Evolutionary conservation across 2,113 vertebrate genomes (phyloP).

Genomic region (Hydrolagus affinis): DNA sequence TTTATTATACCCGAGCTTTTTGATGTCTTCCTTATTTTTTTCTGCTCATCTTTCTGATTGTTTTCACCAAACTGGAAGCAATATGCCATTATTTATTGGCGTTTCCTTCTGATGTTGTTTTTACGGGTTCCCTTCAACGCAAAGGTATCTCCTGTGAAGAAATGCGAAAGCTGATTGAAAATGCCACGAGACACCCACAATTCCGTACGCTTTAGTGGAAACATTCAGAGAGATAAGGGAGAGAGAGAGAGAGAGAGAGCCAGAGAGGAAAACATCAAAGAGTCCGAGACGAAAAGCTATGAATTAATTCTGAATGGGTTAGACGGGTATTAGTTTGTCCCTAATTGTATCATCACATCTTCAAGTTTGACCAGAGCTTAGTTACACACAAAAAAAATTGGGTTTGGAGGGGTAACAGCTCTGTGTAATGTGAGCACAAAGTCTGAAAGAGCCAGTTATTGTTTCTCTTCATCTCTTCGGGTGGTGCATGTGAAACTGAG

Average conservation of each 20-base stretch:
- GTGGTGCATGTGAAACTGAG: background rate
- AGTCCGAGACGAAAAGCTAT: constrained; percentile 6
- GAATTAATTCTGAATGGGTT: constrained; percentile 30
- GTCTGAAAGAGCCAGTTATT: constrained; percentile 5
- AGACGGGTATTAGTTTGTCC: background rate
- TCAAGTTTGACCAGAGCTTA: background rate
- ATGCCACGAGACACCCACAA: constrained; percentile 23
- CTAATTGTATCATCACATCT: constrained; percentile 19
- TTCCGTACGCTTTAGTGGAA: constrained; percentile 22
- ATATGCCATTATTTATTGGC: constrained; percentile 28
- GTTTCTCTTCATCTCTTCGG: background rate
- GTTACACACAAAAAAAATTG: background rate
- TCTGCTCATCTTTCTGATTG: constrained; percentile 27
- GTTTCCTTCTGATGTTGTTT: constrained; percentile 30
- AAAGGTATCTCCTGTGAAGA: constrained; percentile 29
- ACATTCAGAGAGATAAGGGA: constrained; percentile 25
- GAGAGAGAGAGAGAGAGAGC: background rate
- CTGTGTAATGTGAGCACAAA: background rate
- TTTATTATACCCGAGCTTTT: background rate
- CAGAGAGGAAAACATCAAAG: background rate
- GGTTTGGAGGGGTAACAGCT: background rate
- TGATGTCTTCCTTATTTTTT: background rate
- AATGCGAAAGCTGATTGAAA: constrained; percentile 29
- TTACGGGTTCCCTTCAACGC: constrained; percentile 21
- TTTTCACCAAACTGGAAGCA: constrained; percentile 21